Percentiles rank a stretch among this genome's conserved stretches.
Conservation (phyloP, 1,140 invertebrate species). For the Batillaria attramentaria region DNA sequence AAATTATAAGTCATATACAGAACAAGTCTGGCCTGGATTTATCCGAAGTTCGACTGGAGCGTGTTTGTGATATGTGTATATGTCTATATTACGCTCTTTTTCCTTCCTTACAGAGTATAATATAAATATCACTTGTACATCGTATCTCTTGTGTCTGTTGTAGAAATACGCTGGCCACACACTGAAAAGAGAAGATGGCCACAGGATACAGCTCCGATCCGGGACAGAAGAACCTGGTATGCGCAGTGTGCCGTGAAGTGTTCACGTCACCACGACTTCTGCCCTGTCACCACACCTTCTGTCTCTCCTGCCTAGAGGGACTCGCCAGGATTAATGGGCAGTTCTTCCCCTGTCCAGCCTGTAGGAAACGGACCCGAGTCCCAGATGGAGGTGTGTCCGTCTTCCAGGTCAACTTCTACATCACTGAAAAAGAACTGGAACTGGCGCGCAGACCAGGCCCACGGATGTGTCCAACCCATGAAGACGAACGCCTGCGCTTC, state of each 20-base stretch:
- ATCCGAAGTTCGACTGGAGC: too few relatives aligned
- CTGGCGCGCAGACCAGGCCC: background rate
- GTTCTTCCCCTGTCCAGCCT: background rate
- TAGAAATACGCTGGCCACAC: too few relatives aligned
- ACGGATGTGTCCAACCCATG: background rate
- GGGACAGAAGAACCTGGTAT: background rate
- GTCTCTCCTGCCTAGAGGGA: background rate
- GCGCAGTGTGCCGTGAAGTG: background rate
- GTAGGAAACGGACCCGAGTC: background rate
- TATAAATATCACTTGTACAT: too few relatives aligned
- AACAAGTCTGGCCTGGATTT: too few relatives aligned
- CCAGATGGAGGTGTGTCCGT: background rate
- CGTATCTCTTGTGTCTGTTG: too few relatives aligned
- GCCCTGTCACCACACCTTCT: conserved; percentile 8
- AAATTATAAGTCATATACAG: too few relatives aligned
- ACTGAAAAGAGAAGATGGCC: too few relatives aligned
- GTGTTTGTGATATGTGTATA: too few relatives aligned
- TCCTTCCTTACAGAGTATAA: too few relatives aligned
- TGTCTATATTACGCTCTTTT: too few relatives aligned
- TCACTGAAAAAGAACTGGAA: conserved; percentile 1
- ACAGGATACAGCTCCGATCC: too few relatives aligned
- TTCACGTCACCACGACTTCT: background rate
- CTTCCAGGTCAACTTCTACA: conserved; percentile 12
- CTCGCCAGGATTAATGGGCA: background rate
- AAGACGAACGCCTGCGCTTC: background rate